These are phyloP conservation scores for Anoplius nigerrimus DNA, from an alignment of 2,888 invertebrate genomes.

Conservation along the genomic window DNA sequence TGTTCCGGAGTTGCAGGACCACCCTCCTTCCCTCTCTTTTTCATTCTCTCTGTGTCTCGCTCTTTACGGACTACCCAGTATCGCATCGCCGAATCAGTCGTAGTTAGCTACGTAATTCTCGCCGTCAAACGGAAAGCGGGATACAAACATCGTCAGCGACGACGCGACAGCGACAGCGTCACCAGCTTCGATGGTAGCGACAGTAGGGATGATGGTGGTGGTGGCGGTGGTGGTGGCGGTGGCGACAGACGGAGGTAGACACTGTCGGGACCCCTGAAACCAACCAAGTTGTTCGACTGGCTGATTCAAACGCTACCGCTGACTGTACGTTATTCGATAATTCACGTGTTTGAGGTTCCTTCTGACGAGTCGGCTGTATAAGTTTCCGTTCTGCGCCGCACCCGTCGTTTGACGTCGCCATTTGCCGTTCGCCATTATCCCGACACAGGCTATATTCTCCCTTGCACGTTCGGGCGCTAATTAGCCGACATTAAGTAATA, in stretches of 20 bases:
- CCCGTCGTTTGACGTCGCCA: not conserved
- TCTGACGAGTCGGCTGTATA: not conserved
- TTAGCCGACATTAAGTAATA: too few species aligned
- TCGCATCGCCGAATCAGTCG: slow-evolving; percentile 68
- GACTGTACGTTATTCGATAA: slow-evolving; percentile 29
- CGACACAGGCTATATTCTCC: not conserved
- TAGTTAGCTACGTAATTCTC: slow-evolving; percentile 70
- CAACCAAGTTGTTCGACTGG: slow-evolving; percentile 50
- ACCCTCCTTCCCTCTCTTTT: slow-evolving; percentile 42
- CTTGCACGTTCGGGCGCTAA: not conserved
- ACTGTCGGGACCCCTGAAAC: slow-evolving; percentile 29
- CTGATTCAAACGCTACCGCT: slow-evolving; percentile 37
- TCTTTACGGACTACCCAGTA: slow-evolving; percentile 52
- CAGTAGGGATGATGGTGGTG: slow-evolving; percentile 25
- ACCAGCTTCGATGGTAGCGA: too few species aligned
- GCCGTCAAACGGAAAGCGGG: slow-evolving; percentile 70
- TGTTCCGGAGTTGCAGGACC: slow-evolving; percentile 70
- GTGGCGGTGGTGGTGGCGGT: slow-evolving; percentile 10
- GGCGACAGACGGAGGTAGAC: slow-evolving; percentile 3
- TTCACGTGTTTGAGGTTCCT: slow-evolving; percentile 26
- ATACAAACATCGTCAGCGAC: slow-evolving; percentile 64
- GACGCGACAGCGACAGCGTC: slow-evolving; percentile 23
- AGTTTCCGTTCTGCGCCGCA: slow-evolving; percentile 6
- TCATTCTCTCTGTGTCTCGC: slow-evolving; percentile 42
- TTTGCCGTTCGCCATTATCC: too few species aligned